Base-by-base conservation (phyloP, 2,888 invertebrate species). In the Amphipyra berbera region DNA sequence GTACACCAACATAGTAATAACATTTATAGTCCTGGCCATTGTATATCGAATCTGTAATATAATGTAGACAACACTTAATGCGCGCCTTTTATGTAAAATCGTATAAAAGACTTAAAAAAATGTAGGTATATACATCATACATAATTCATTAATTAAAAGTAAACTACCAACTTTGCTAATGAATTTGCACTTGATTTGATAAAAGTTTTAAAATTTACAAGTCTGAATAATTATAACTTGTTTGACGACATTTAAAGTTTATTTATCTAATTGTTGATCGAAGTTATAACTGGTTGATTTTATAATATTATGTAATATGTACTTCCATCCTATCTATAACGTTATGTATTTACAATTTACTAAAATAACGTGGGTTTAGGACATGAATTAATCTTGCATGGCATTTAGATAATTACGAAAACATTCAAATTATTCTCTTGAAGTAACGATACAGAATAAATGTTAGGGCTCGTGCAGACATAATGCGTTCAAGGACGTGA, bases 251-350 rank as follows among this genome's bases (percentile, higher is more conserved):
- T 21, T 44, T 37, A 33, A 35, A 35, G 14, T 33, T 41, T 27
- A 37, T 10, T 2, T 33, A 33, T 2, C 9, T 9, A 13, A 37
- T 14, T n/a, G 41, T 12, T 21, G 21, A 21, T 21, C 21, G 21
- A 21, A 21, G 21, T 21, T 40, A 14, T 8, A 42, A 56, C 7
- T 41, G 13, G 49, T 52, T 40, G 6, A 7, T 46, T 58, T 42
- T 48, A 8, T 48, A 33, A 35, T 27, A 68, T 37, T 41, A 38
- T 44, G 40, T 41, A 53, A 54, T 12, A 45, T 49, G 12, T 21
- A 44, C 12, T 44, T 21, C 1, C 12, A 30, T 46, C 4, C 0
- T 55, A 41, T 33, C 7, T 37, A 21, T 30, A 15, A 38, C 41
- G 12, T 6, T 14, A 14, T 33, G 15, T 33, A 13, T 4, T 62